Evolutionary conservation across 2,113 vertebrate species (phyloP).

Genomic region (Candoia aspera): DNA sequence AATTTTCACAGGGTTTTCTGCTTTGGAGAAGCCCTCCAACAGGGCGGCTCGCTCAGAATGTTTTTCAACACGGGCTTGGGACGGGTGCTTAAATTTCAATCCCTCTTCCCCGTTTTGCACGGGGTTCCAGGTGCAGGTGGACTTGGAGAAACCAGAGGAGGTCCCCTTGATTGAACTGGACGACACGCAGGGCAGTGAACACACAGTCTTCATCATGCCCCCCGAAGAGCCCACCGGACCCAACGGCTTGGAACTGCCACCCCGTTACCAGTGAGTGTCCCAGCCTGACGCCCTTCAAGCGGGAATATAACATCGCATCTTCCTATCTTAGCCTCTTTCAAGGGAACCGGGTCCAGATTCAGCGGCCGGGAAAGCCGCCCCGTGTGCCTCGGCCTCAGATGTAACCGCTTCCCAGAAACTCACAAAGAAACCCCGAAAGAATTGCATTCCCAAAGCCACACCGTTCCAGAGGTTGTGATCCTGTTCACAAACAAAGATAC

Average conservation of each 20-base stretch:
- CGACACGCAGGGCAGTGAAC: slow-evolving; percentile 85
- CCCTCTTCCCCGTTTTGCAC: accelerated
- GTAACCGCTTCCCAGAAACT: too few relatives aligned
- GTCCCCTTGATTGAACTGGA: slow-evolving; percentile 85
- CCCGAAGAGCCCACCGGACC: slow-evolving; percentile 83
- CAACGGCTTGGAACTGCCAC: slow-evolving; percentile 77
- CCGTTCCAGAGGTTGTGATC: too few relatives aligned
- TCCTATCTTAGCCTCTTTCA: background rate
- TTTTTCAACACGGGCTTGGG: background rate
- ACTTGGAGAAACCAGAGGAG: slow-evolving; percentile 87
- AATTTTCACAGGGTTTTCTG: background rate
- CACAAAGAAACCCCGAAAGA: too few relatives aligned
- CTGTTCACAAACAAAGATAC: too few relatives aligned
- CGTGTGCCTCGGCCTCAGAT: too few relatives aligned
- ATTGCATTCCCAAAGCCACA: too few relatives aligned
- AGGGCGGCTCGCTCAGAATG: background rate
- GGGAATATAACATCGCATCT: background rate
- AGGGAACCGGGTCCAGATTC: too few relatives aligned
- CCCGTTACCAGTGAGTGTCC: slow-evolving; percentile 80
- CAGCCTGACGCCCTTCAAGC: accelerated
- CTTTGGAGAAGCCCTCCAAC: background rate
- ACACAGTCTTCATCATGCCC: slow-evolving; percentile 93
- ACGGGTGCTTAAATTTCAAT: accelerated
- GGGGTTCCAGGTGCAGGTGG: slow-evolving; percentile 75
- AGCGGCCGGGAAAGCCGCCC: too few relatives aligned